Evolutionary conservation across 1,140 invertebrate genomes (phyloP).

Genomic region (Drosophila suzukii): DNA sequence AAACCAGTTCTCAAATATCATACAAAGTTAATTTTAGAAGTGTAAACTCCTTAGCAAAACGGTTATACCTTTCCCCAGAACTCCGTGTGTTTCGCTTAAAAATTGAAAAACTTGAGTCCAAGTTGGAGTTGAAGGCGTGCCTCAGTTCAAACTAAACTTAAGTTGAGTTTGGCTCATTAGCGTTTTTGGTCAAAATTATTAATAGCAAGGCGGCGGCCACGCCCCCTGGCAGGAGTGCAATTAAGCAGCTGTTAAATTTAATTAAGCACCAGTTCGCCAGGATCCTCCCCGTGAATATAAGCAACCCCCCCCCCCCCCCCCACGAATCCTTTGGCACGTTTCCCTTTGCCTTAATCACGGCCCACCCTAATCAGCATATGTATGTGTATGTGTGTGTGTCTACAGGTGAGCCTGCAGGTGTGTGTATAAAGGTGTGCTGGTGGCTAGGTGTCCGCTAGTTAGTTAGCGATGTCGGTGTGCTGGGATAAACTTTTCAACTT

Average conservation of each 20-base stretch:
- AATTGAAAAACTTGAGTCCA: slow-evolving; percentile 71
- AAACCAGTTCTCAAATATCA: slow-evolving; percentile 11
- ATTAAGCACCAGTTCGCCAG: slow-evolving; percentile 65
- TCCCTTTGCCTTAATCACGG: slow-evolving; percentile 62
- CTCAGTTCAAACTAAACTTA: slow-evolving; percentile 59
- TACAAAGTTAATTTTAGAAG: slow-evolving; percentile 14
- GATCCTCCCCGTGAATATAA: neutral
- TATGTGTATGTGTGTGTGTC: slow-evolving; percentile 34
- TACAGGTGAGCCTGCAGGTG: slow-evolving; percentile 30
- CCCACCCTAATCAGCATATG: slow-evolving; percentile 67
- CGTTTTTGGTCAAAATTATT: slow-evolving; percentile 80
- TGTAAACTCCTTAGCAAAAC: slow-evolving; percentile 12
- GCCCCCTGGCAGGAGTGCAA: slow-evolving; percentile 50
- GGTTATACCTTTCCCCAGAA: slow-evolving; percentile 13
- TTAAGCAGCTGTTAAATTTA: slow-evolving; percentile 82
- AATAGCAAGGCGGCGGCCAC: slow-evolving; percentile 46
- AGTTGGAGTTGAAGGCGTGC: slow-evolving; percentile 41
- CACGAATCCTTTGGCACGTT: slow-evolving; percentile 64
- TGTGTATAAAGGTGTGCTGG: slow-evolving; percentile 20
- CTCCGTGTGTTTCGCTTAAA: slow-evolving; percentile 43
- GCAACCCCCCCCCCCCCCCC: too few species aligned
- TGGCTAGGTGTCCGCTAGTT: slow-evolving; percentile 44
- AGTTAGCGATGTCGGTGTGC: slow-evolving; percentile 39
- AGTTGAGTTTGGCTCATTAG: slow-evolving; percentile 74
- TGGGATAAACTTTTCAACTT: slow-evolving; percentile 73